Evolutionary conservation across 2,113 vertebrate genomes (phyloP).

Genomic region (Leiothrix lutea): DNA sequence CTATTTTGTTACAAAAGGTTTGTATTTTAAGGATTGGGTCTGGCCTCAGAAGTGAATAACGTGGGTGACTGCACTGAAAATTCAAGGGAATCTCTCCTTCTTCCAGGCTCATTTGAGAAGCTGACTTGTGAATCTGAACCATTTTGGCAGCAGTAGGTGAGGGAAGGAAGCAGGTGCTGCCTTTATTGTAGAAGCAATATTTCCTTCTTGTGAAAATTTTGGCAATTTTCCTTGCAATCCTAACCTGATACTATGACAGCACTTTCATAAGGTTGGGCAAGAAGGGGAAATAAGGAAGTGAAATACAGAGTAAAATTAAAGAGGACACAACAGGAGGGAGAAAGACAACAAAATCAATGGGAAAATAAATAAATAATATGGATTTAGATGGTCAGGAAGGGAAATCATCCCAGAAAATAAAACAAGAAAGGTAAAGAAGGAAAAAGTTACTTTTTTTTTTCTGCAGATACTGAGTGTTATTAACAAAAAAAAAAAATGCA

Average conservation of each 20-base stretch:
- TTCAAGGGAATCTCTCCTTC: neutral
- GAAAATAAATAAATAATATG: neutral
- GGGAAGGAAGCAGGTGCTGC: neutral
- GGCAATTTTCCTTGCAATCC: neutral
- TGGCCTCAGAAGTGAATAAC: neutral
- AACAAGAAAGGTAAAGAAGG: neutral
- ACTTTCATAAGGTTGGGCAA: neutral
- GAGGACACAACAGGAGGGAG: neutral
- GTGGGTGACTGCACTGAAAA: neutral
- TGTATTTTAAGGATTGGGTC: neutral
- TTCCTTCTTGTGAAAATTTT: neutral
- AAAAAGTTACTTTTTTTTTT: neutral
- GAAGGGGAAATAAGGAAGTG: neutral
- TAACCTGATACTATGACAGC: neutral
- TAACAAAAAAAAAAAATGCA: neutral
- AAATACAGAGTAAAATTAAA: neutral
- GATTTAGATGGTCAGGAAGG: neutral
- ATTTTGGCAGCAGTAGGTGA: neutral
- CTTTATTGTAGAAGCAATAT: neutral
- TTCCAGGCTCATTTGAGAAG: neutral
- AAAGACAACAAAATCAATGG: neutral
- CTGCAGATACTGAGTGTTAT: neutral
- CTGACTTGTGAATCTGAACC: neutral
- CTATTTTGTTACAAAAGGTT: slow-evolving; percentile 53
- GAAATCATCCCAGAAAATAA: neutral